Base-by-base conservation (phyloP, 2,113 vertebrate species). In the Ageneiosus marmoratus region DNA sequence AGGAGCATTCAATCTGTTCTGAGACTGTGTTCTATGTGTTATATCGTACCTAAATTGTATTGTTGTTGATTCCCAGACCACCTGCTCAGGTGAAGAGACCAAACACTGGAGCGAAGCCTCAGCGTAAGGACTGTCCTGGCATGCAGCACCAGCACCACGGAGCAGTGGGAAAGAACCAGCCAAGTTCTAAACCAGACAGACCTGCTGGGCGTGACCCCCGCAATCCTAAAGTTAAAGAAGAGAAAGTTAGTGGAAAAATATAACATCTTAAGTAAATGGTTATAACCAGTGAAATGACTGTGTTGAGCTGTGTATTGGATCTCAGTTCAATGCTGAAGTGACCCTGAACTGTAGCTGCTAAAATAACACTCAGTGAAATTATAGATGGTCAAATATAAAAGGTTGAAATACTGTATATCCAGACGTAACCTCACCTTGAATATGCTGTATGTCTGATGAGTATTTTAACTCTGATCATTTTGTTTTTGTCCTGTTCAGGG, bases 41-140 rank as follows among this genome's bases (percentile, higher is more conserved):
- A 53, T 22, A 11, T 20, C 4, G 13, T 53, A 16, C 16, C 34
- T 34, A 5, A 13, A 44, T n/a, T 44, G 22, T 13, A 34, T 41
- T 70, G 37, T 27, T 85, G 37, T 27, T 83, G 29, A 60, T 50
- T 77, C 34, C n/a, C 77, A 97, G 96, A 92, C 94, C 91, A 87
- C 96, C 95, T 77, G 91, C 93, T 86, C 94, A 95, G 70, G 92
- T 95, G 82, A 97, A 96, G 89, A 95, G 96, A 60, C 94, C 95
- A 62, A 97, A 86, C 88, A 93, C 92, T 87, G 96, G 92, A 69
- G 90, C 92, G 51, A 98, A 96, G 86, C 94, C 95, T 58, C 90
- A 95, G 88, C 95, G 93, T 87, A 98, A 95, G 86, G 98, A 99
- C 0, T 93, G 95, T 0, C 95, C 95, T 5, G 96, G 91, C 8